Base-by-base conservation (phyloP, 1,140 invertebrate genomes). In the Psilanteris sp. region DNA sequence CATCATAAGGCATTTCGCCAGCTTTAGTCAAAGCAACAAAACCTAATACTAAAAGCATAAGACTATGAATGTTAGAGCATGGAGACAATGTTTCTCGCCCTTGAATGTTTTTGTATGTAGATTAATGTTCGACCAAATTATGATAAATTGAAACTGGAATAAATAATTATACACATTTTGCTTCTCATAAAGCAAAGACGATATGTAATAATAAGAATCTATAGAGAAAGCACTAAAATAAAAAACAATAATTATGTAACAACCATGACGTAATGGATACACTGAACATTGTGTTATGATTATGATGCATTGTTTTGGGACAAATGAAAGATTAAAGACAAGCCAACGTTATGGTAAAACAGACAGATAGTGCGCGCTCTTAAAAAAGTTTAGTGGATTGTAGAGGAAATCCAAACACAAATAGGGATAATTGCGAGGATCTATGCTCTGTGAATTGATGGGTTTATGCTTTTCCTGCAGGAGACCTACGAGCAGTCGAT, bases 381-480 rank as follows among this genome's bases (percentile, higher is more conserved):
- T 6, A 11, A 9, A n/a, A 9, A 36, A 18, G 22, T 50, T 18
- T 37, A 13, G 34, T 10, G 44, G 41, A 61, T 18, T 22, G 10
- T 18, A n/a, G 55, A 37, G 16, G 46, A 72, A 72, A 48, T 18
- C 39, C 59, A 14, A 5, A 15, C 5, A 13, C 70, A 77, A 41
- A 83, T 85, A n/a, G n/a, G 81, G 81, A 81, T 81, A 74, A 80
- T 55, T 78, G 48, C 36, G 61, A 77, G 64, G 71, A 83, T 82
- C 79, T 81, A 84, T 87, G 86, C 80, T 84, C 75, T 79, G 83
- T 79, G 80, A 86, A 87, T 88, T 89, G 86, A 89, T 89, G 88
- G 86, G 88, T 89, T 82, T 89, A 89, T 89, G 87, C 85, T 89
- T 89, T 86, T 89, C 87, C 84, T 89, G 87, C 84, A 89, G 87